Percentiles rank a stretch among this genome's conserved stretches.
These are phyloP conservation scores for Saccostrea cuccullata DNA, from an alignment of 1,140 invertebrate species.

Conservation along the genomic window DNA sequence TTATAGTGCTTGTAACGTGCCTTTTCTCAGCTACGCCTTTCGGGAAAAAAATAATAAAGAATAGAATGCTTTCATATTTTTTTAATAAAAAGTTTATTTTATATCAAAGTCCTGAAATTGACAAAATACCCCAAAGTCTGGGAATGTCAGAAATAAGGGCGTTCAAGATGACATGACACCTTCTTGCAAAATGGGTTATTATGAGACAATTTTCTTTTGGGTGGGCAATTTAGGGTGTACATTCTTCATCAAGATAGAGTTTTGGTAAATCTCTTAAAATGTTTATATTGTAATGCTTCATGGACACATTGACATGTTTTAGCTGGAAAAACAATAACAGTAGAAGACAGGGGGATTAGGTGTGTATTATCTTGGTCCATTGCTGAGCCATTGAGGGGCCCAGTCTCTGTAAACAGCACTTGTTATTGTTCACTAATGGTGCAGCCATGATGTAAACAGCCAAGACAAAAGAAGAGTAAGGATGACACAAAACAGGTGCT, in stretches of 20 bases:
- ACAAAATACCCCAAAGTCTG: no score
- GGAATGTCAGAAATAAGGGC: no score
- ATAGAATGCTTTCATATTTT: no score
- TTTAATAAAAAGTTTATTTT: no score
- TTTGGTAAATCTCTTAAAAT: conserved; percentile 9
- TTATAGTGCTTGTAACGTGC: conserved; percentile 17
- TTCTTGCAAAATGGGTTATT: background rate
- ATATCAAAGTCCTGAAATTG: no score
- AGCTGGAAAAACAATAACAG: conserved; percentile 19
- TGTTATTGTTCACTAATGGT: conserved; percentile 10
- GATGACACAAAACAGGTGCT: background rate
- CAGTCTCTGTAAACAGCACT: background rate
- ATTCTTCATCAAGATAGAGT: background rate
- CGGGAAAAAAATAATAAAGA: no score
- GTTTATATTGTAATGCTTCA: conserved; percentile 28
- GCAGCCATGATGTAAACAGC: background rate
- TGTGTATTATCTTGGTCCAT: background rate
- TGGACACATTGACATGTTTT: conserved; percentile 30
- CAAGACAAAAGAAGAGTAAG: background rate
- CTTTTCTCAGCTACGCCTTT: conserved; percentile 19
- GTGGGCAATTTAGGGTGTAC: background rate
- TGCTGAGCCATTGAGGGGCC: background rate
- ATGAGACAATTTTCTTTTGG: background rate
- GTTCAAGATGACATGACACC: no score
- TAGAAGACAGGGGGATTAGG: conserved; percentile 11